Percentiles rank a stretch among this genome's conserved stretches.
phyloP scores from a whole-genome alignment of 2,888 invertebrate species.

The Agrypnus murinus region DNA sequence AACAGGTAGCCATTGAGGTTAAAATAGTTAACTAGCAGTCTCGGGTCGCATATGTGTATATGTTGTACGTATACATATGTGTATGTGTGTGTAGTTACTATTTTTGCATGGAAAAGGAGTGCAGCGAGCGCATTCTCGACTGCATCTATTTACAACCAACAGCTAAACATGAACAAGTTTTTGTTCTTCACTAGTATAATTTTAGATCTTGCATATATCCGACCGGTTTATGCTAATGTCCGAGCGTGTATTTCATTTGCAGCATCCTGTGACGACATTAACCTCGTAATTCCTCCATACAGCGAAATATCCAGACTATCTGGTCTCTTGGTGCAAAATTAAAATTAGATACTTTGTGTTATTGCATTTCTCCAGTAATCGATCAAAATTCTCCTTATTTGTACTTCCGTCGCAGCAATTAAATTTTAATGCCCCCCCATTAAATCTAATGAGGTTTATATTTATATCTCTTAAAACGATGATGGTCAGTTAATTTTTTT shows the following conservation, averaged over 20 bases:
- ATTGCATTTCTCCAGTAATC: slow-evolving; percentile 19
- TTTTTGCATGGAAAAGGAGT: slow-evolving; percentile 43
- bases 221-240: slow-evolving; percentile 68
- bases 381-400: slow-evolving; percentile 25
- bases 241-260: slow-evolving; percentile 67
- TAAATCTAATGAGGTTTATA: slow-evolving; percentile 23
- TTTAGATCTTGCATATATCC: slow-evolving; percentile 66
- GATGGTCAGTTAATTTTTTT: not conserved
- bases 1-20: slow-evolving; percentile 50
- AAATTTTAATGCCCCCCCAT: slow-evolving; percentile 13
- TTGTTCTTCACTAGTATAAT: slow-evolving; percentile 67
- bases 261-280: slow-evolving; percentile 58
- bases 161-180: slow-evolving; percentile 67
- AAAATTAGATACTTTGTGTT: slow-evolving; percentile 31
- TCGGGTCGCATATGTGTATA: slow-evolving; percentile 13
- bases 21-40: slow-evolving; percentile 41
- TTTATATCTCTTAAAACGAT: slow-evolving; percentile 5
- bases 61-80: no score
- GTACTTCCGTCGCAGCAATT: slow-evolving; percentile 12
- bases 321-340: slow-evolving; percentile 26
- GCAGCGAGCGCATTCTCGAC: slow-evolving; percentile 48
- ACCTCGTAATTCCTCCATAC: slow-evolving; percentile 43
- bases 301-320: slow-evolving; percentile 6
- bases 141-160: slow-evolving; percentile 66
- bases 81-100: slow-evolving; percentile 33